Base-by-base conservation (phyloP, 2,797 vertebrate species). In the Cyclura pinguis region DNA sequence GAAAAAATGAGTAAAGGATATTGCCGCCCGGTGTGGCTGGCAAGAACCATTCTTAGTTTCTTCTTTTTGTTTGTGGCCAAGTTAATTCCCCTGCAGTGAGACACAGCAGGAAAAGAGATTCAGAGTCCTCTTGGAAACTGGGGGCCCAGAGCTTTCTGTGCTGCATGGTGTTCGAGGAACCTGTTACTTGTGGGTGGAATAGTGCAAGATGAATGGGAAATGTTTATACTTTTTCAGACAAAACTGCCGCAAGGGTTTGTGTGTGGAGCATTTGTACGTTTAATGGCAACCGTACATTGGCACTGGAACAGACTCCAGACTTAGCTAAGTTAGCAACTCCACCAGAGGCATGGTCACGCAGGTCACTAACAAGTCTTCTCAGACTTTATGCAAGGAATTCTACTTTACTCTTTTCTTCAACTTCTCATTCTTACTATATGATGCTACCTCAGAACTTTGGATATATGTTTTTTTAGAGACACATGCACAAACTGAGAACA, bases 361-460 rank as follows among this genome's bases (percentile, higher is more conserved):
- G 52, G 47, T 72, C 64, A 7, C 47, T 8, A 13, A 64, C 6
- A 59, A 59, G 38, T 35, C 84, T n/a, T 16, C 18, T 67, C 24
- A 67, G 50, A 38, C 52, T 24, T 50, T 72, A 59, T 1, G 1
- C 8, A 5, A 14, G n/a, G 76, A 29, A 47, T 35, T 55, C 59
- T n/a, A 67, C 35, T 64, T 85, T 88, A 55, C 38, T 35, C 86
- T 90, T 80, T 55, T 24, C 38, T 35, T n/a, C 27, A 59, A 55
- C 32, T 57, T 47, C 52, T 90, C 12, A 73, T 85, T 73, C 38
- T 80, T 35, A 6, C 52, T 82, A 8, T 42, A 73, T 27, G 32
- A 47, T 47, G 86, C 80, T 77, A 35, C 20, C 32, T 1, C 2
- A 13, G 35, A 81, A 67, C 1, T 29, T 0, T 20, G 42, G 10